phyloP scores from a whole-genome alignment of 2,888 invertebrate genomes.

The Syrista parreyssii region DNA sequence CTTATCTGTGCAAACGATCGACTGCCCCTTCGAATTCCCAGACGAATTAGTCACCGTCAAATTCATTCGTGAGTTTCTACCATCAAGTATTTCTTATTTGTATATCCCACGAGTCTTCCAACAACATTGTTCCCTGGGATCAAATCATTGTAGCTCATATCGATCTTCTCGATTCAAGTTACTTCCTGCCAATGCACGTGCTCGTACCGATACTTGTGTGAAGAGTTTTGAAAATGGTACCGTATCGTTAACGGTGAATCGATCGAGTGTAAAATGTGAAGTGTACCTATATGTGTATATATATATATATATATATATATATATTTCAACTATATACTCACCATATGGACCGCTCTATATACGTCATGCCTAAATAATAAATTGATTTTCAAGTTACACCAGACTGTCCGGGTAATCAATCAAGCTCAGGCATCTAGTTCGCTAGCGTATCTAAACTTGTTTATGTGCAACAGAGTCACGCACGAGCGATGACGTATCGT shows the following conservation, averaged over 20 bases:
- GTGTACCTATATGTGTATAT: background rate
- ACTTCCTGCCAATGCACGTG: background rate
- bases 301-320: too few species aligned
- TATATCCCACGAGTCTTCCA: background rate
- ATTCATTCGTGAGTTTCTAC: background rate
- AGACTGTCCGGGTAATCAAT: constrained; percentile 38
- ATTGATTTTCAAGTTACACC: constrained; percentile 35
- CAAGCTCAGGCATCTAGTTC: constrained; percentile 33
- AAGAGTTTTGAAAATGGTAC: background rate
- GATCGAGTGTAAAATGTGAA: background rate
- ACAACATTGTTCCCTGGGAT: background rate
- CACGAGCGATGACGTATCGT: constrained; percentile 44
- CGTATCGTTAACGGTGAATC: background rate
- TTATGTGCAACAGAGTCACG: constrained; percentile 42
- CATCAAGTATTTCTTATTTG: background rate
- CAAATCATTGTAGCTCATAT: background rate
- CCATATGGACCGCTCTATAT: background rate
- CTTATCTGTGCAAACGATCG: background rate
- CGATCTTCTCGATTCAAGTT: background rate
- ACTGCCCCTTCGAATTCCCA: background rate
- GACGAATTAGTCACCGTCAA: background rate
- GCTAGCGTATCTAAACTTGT: constrained; percentile 36
- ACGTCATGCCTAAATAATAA: constrained; percentile 28
- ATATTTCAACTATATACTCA: background rate
- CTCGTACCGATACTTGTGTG: background rate